Evolutionary conservation across 2,797 vertebrate genomes (phyloP), one percentile per base, ranked within the genome.

Genomic region (Eupleurogrammus muticus): DNA sequence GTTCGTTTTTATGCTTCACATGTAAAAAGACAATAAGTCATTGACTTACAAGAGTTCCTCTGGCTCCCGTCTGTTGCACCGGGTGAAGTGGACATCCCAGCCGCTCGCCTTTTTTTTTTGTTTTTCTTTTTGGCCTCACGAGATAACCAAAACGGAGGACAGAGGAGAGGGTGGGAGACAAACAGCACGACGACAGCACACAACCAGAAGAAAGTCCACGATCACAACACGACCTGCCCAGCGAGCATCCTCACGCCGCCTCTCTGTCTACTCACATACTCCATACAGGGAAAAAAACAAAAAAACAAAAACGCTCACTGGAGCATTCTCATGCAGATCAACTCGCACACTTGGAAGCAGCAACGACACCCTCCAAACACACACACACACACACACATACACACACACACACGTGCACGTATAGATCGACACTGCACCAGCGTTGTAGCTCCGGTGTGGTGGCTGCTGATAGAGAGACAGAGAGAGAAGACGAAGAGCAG

Each of bases 31-130:
- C 4, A 75, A 69, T 5, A 28, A 35, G 56, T 2, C 72, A 79
- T 71, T 79, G 63, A 88, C 92, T 92, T 75, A 93, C 92, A 78
- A 57, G 92, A 92, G 89, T 90, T 91, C 84, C 85, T 89, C 61
- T 91, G 90, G 83, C 86, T 92, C 65, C 83, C 82, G 40, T 93
- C 90, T 70, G 84, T 82, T 50, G 86, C 57, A 67, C 72, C 84
- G 42, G 89, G 82, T 4, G 88, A 82, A 59, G 88, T 90, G 73
- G 90, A 91, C 92, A 93, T 93, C 86, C 87, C 80, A 66, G 84
- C 81, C 62, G 84, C 82, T 65, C 66, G 84, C n/a, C n/a, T n/a
- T n/a, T n/a, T n/a, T n/a, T n/a, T n/a, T n/a, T n/a, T n/a, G n/a
- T n/a, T n/a, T n/a, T n/a, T n/a, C 34, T 82, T 46, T 74, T 53